These are phyloP conservation scores for Montifringilla adamsi DNA, from an alignment of 2,113 vertebrate genomes.

Conservation along the genomic window DNA sequence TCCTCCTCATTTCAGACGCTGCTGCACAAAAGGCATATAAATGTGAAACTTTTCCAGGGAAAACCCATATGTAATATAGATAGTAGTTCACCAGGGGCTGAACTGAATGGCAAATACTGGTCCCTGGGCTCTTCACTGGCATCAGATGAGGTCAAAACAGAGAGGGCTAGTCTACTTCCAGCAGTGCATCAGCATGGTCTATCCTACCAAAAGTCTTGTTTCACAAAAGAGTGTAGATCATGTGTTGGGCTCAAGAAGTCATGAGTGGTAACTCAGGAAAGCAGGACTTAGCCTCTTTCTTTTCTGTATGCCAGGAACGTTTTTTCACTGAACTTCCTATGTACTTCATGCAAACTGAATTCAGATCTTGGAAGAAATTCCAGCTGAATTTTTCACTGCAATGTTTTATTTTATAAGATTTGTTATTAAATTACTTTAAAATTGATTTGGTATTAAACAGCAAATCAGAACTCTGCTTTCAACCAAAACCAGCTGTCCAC, in stretches of 20 bases:
- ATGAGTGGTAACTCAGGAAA: background rate
- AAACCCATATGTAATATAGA: background rate
- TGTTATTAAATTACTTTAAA: constrained; percentile 52
- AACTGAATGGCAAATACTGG: constrained; percentile 15
- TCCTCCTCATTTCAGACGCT: background rate
- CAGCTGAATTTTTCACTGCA: constrained; percentile 11
- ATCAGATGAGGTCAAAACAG: background rate
- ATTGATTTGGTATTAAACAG: constrained; percentile 56
- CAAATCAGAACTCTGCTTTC: constrained; percentile 60
- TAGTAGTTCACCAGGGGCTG: constrained; percentile 40
- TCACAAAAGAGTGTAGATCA: background rate
- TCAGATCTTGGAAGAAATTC: constrained; percentile 10
- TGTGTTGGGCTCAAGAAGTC: background rate
- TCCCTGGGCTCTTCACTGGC: background rate
- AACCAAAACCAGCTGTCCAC: constrained; percentile 41
- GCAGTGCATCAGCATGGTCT: background rate
- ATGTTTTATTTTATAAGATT: constrained; percentile 43
- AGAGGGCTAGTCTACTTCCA: background rate
- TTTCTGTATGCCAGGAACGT: background rate
- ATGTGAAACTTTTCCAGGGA: constrained; percentile 1
- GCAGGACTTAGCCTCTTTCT: background rate
- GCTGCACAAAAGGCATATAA: constrained; percentile 40
- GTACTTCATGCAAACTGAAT: constrained; percentile 2
- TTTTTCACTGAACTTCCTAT: background rate
- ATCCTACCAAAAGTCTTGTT: background rate